Evolutionary conservation across 1,140 invertebrate genomes (phyloP), one percentile per base, ranked within the genome.

Genomic region (Drosophila prosaltans): DNA sequence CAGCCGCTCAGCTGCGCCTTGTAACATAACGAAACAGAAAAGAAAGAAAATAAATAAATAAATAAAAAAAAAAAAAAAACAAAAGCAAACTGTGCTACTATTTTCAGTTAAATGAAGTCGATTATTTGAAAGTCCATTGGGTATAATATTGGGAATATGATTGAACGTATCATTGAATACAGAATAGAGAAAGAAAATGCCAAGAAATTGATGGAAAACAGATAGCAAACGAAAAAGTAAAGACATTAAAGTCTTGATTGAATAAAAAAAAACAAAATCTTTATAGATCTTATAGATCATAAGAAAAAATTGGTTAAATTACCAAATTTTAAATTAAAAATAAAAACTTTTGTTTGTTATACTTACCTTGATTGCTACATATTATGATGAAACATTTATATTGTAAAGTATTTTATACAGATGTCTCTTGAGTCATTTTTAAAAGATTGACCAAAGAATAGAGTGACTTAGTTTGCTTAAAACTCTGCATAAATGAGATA

Each of bases 91-190:
- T 78, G 65, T 58, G 60, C 69, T 36, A 57, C 45, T 67, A 51
- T 66, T 67, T 89, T 88, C 76, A 80, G 77, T 88, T 89, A 88
- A 88, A 88, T 88, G 84, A 88, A 88, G 83, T 88, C 83, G 80
- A 89, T 88, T 88, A 83, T 89, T 72, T 73, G 77, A 55, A 51
- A 65, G 51, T 68, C 84, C 83, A 7, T 40, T 70, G 83, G 83
- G 84, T 78, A 55, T 74, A 51, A 41, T 36, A 7, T 63, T 61
- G 65, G 62, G 66, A 85, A 79, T 86, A 75, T 88, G 76, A 85
- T 86, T 81, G 81, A 75, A 62, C 75, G 60, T 79, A 69, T 65
- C 63, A 71, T 70, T 78, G 68, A 78, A 63, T 51, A 61, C 43
- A 40, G 11, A 24, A 24, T 10, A 26, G 0, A 51, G 45, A 9